A percentile compares a stretch with the other conserved stretches of the same genome.
phyloP scores from a whole-genome alignment of 1,140 invertebrate species.

The Scaptodrosophila lebanonensis region DNA sequence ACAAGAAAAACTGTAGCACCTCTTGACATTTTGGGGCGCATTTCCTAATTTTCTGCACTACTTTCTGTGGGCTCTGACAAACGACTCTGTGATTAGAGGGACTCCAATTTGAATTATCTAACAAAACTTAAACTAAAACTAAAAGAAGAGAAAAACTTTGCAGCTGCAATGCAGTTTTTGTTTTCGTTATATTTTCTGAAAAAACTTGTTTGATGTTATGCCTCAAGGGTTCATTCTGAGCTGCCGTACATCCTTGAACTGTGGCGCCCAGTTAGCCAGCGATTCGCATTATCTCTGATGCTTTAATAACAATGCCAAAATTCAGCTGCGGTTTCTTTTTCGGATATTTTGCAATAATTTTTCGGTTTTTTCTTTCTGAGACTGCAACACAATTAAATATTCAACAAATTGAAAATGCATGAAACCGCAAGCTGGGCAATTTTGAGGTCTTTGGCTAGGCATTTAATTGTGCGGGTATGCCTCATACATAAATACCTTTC shows the following conservation, averaged over 20 bases:
- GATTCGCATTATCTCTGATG: constrained; percentile 40
- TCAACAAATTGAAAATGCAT: constrained; percentile 30
- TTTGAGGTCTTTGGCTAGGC: constrained; percentile 24
- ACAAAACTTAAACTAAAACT: too few species aligned
- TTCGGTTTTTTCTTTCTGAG: constrained; percentile 40
- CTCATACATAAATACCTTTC: constrained; percentile 27
- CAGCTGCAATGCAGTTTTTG: constrained; percentile 62
- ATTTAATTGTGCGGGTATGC: constrained; percentile 35
- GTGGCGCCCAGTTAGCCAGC: too few species aligned
- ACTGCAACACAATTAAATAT: constrained; percentile 4
- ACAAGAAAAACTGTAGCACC: constrained; percentile 53
- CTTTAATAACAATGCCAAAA: constrained; percentile 60
- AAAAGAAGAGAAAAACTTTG: too few species aligned
- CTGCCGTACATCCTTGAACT: constrained; percentile 60
- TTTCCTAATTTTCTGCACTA: constrained; percentile 65
- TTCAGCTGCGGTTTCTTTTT: constrained; percentile 38
- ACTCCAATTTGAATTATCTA: constrained; percentile 53
- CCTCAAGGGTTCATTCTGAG: constrained; percentile 43
- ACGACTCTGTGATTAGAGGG: constrained; percentile 19
- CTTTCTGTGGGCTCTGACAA: constrained; percentile 50
- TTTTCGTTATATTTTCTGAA: too few species aligned
- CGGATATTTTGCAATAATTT: constrained; percentile 49
- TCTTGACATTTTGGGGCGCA: constrained; percentile 66
- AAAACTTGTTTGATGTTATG: constrained; percentile 20
- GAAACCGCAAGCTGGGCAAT: constrained; percentile 38